Conservation (phyloP, 2,797 vertebrate species). For the Sebastes elongatus region DNA sequence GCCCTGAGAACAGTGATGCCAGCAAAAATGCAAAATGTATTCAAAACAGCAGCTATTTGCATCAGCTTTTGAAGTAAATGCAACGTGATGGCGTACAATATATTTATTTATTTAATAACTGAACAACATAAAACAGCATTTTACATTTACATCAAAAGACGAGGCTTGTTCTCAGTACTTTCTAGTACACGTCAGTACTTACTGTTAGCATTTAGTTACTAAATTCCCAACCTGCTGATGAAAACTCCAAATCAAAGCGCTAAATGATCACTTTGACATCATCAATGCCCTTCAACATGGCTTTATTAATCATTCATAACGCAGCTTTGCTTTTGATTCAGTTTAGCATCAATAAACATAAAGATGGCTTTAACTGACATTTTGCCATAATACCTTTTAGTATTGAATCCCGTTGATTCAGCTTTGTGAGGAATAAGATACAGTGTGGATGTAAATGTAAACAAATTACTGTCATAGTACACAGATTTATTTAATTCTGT, state of each 20-base stretch:
- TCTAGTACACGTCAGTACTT: neutral
- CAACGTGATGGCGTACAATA: conserved; percentile 2
- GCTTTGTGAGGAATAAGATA: neutral
- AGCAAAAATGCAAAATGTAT: conserved; percentile 25
- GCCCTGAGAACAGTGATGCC: conserved; percentile 19
- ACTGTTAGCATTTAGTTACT: neutral
- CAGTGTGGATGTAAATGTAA: neutral
- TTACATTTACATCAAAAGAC: conserved; percentile 4
- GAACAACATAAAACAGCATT: conserved; percentile 10
- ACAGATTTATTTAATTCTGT: neutral
- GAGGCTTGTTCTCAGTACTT: neutral
- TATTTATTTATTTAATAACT: conserved; percentile 10
- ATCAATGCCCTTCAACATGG: conserved; percentile 8
- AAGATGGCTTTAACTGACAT: neutral
- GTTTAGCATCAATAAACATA: conserved; percentile 13
- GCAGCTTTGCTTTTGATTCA: conserved; percentile 17
- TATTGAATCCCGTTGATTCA: neutral
- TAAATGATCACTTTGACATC: conserved; percentile 13
- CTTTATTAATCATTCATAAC: conserved; percentile 18
- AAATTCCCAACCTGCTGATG: conserved; percentile 4
- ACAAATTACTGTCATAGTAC: neutral
- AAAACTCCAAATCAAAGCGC: conserved; percentile 29
- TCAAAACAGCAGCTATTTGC: conserved; percentile 46
- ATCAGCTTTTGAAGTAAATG: conserved; percentile 39
- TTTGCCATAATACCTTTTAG: conserved; percentile 14